Evolutionary conservation across 2,797 vertebrate species (phyloP), one percentile per base, ranked within the genome.

Genomic region (Serranus cabrilla): DNA sequence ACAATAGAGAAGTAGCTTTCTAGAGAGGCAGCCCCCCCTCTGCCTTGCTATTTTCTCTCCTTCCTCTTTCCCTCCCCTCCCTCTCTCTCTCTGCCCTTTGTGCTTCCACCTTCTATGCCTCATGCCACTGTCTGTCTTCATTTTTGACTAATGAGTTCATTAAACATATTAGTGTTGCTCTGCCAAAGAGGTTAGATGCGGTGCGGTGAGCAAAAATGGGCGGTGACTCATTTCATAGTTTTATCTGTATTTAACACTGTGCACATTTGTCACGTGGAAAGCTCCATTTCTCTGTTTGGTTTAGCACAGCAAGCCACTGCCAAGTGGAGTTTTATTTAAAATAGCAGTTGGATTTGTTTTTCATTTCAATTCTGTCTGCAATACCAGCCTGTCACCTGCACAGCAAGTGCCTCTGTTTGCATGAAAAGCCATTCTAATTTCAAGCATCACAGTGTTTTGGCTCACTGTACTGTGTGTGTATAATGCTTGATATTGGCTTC

Each of bases 351-450:
- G 78, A 81, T 90, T 91, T 90, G 83, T 90, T 90, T 91, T 91
- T 89, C 82, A 80, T 92, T 91, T 84, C 62, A 71, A 2, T 82
- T 82, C 75, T 37, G 77, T 77, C 78, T 84, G 86, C 86, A 83
- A 58, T 71, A 85, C 69, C 80, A 81, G 86, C 81, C 78, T 91
- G 87, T 89, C 88, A 92, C 89, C 92, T 93, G 90, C 89, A 82
- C 89, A 85, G 85, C 85, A 74, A 89, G 81, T 23, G 59, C 76
- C 68, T 90, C 80, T 89, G 86, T 92, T 92, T 93, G 91, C 91
- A 90, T 93, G 91, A 85, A 91, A 89, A 93, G 85, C 82, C 85
- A 90, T 92, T 92, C 85, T 93, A 93, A 93, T 94, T 93, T 93
- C 93, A 93, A 91, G 92, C 90, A 90, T 91, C 90, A 88, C 84